A percentile compares a stretch with the other conserved stretches of the same genome.
phyloP scores from a whole-genome alignment of 2,797 vertebrate species.

The Perodicticus potto region DNA sequence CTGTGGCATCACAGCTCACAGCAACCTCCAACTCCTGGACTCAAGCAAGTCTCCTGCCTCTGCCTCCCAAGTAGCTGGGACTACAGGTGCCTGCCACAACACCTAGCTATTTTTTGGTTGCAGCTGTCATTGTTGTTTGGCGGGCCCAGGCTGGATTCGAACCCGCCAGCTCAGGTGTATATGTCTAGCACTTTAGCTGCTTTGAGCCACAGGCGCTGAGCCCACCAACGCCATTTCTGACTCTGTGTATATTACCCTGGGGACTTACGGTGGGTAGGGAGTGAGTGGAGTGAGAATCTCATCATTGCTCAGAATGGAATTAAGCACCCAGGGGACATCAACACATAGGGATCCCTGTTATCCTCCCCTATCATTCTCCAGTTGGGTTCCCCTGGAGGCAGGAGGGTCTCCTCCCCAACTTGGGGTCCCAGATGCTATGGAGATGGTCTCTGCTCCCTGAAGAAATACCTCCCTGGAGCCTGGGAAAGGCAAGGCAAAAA shows the following conservation, averaged over 20 bases:
- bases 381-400: background rate
- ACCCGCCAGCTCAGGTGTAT: no score
- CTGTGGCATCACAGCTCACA: no score
- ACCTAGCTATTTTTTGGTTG: no score
- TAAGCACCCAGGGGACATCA: background rate
- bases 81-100: no score
- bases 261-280: background rate
- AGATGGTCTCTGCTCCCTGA: background rate
- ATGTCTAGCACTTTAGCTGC: no score
- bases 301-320: slow-evolving; percentile 65
- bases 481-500: background rate
- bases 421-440: background rate
- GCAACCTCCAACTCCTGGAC: no score
- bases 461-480: background rate
- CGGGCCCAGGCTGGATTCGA: no score
- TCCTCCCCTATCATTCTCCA: slow-evolving; percentile 20
- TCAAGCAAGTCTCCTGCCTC: no score
- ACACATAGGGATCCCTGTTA: background rate
- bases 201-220: no score
- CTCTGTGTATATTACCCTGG: background rate
- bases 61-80: no score
- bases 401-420: background rate
- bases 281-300: background rate
- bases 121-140: no score
- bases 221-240: no score